Evolutionary conservation across 2,888 invertebrate genomes (phyloP).

Genomic region (Cerastis leucographa): DNA sequence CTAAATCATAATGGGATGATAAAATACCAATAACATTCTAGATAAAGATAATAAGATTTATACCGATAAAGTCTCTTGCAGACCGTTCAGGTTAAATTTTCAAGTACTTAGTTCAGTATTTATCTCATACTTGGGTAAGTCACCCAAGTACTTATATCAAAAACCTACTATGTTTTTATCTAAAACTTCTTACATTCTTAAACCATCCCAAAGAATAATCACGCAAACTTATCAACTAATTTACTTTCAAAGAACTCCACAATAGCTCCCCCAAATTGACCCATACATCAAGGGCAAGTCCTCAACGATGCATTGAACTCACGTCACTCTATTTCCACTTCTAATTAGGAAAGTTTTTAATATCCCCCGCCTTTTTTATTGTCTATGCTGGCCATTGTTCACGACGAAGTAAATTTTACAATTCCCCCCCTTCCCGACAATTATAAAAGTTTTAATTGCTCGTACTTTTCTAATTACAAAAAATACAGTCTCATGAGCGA

Average conservation of each 20-base stretch:
- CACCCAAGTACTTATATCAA: too few relatives aligned
- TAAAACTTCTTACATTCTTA: background rate
- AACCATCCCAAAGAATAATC: constrained; percentile 16
- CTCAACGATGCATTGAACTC: constrained; percentile 78
- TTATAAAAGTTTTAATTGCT: constrained; percentile 90
- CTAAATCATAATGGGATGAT: background rate
- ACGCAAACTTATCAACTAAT: constrained; percentile 9
- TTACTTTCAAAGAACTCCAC: constrained; percentile 5
- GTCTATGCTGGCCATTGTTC: constrained; percentile 87
- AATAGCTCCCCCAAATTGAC: constrained; percentile 47
- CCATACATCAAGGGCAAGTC: constrained; percentile 59
- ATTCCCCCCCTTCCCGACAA: constrained; percentile 85
- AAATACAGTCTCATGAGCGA: constrained; percentile 86
- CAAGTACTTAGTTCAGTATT: too few relatives aligned
- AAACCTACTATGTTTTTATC: too few relatives aligned
- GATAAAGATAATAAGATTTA: background rate
- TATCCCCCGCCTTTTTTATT: constrained; percentile 84
- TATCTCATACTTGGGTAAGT: too few relatives aligned
- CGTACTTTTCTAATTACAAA: constrained; percentile 89
- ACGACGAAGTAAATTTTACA: constrained; percentile 86
- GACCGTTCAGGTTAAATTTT: background rate
- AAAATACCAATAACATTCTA: background rate
- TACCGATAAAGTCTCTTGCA: background rate
- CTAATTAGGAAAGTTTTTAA: constrained; percentile 88
- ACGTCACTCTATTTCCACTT: constrained; percentile 78